Percentiles rank a stretch among this genome's conserved stretches.
Conservation (phyloP, 2,797 vertebrate genomes). For the Aplochiton taeniatus region DNA sequence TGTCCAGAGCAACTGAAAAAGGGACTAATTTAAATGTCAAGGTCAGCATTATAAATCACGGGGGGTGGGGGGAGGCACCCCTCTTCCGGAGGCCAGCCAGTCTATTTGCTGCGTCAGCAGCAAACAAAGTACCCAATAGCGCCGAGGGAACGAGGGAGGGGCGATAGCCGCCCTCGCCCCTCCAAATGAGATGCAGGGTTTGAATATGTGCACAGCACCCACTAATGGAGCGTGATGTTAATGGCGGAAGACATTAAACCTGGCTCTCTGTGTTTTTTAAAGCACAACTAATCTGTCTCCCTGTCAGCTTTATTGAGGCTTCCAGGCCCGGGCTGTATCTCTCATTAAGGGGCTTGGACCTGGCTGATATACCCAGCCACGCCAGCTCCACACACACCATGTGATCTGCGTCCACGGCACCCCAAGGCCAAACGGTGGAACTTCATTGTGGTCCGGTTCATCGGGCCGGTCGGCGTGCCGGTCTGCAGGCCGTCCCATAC, state of each 20-base stretch:
- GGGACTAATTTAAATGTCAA: slow-evolving; percentile 72
- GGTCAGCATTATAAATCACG: slow-evolving; percentile 70
- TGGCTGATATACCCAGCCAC: too few species aligned
- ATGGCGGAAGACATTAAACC: slow-evolving; percentile 68
- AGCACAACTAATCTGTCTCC: slow-evolving; percentile 66
- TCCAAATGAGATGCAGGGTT: slow-evolving; percentile 58
- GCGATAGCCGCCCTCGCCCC: slow-evolving; percentile 33
- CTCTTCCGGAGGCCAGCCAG: slow-evolving; percentile 31
- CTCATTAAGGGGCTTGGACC: slow-evolving; percentile 51
- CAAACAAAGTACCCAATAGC: slow-evolving; percentile 48
- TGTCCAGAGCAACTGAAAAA: slow-evolving; percentile 51
- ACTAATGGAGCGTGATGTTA: slow-evolving; percentile 69
- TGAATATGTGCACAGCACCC: slow-evolving; percentile 52
- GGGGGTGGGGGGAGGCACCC: slow-evolving; percentile 22
- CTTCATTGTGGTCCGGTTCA: slow-evolving; percentile 36
- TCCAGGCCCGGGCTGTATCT: slow-evolving; percentile 33
- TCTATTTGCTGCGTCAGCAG: slow-evolving; percentile 42
- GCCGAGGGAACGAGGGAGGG: slow-evolving; percentile 9
- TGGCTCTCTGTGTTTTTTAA: slow-evolving; percentile 61
- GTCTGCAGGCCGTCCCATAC: slow-evolving; percentile 37
- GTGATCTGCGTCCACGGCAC: too few species aligned
- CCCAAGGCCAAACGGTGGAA: background rate
- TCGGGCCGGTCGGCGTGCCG: slow-evolving; percentile 20
- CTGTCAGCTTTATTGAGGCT: slow-evolving; percentile 64
- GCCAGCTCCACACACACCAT: too few species aligned